Base-by-base conservation (phyloP, 2,888 invertebrate species). In the Spilosoma lubricipeda region DNA sequence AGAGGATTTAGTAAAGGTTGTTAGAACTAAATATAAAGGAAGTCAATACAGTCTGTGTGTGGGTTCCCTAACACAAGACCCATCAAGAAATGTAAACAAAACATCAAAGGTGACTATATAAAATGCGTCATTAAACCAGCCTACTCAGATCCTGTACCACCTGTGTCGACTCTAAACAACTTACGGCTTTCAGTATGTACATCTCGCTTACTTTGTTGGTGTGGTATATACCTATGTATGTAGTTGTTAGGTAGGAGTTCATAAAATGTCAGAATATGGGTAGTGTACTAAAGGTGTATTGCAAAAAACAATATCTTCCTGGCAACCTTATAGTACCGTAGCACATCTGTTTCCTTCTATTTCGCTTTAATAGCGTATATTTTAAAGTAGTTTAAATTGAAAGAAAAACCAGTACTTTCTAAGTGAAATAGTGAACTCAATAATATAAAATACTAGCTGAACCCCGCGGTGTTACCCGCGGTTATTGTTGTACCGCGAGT, bases 71-170 rank as follows among this genome's bases (percentile, higher is more conserved):
- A 45, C 11, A 48, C 11, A 67, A 80, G 64, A 72, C 13, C 70
- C 65, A 80, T 80, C 76, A 75, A 80, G 82, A 76, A 71, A 64
- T 74, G 85, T 74, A 56, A 76, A 86, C 86, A 85, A 56, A 76
- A 86, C 86, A 85, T 89, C 88, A 88, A 89, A 90, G 86, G 68
- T 73, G 85, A 84, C 70, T 77, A 23, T 81, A 89, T 88, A 85
- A 83, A 85, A 87, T 82, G 86, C 76, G 77, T 84, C 82, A 82
- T 85, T 85, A 81, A 85, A 77, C 78, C 80, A 79, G 76, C 73
- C 73, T 36, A 23, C 20, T 48, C 0, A 59, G 59, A 30, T 59
- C 27, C 30, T 63, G 67, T 48, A 52, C 78, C 82, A 83, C 84
- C 83, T 83, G 85, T 76, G 71, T 72, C 56, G 74, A 71, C 64